A percentile compares a stretch with the other conserved stretches of the same genome.
Conservation (phyloP, 2,888 invertebrate species). For the Morpho achilles region DNA sequence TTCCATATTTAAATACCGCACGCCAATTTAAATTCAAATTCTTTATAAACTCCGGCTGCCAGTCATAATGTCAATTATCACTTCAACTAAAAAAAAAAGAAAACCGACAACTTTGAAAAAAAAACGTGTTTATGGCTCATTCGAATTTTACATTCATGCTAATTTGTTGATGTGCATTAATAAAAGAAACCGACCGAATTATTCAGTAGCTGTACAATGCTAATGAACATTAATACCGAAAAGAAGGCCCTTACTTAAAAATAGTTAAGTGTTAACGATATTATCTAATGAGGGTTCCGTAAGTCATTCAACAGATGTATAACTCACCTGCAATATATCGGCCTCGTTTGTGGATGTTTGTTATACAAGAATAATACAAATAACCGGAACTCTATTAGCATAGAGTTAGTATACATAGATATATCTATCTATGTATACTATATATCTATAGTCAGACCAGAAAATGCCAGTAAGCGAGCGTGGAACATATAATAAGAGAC, state of each 20-base stretch:
- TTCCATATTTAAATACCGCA: conserved; percentile 33
- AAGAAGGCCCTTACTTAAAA: conserved; percentile 45
- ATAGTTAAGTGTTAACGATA: conserved; percentile 26
- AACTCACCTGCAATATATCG: too few relatives aligned
- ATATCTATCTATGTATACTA: too few relatives aligned
- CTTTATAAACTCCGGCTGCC: conserved; percentile 48
- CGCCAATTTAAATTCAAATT: conserved; percentile 64
- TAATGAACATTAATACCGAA: conserved; percentile 73
- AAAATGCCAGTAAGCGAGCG: too few relatives aligned
- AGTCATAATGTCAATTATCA: conserved; percentile 77
- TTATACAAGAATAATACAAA: too few relatives aligned
- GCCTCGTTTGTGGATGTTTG: too few relatives aligned
- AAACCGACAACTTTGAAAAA: conserved; percentile 51
- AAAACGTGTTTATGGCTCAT: conserved; percentile 69
- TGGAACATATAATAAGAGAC: too few relatives aligned
- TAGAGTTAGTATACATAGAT: too few relatives aligned
- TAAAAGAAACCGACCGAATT: conserved; percentile 71
- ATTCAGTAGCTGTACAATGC: conserved; percentile 72
- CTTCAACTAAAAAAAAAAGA: conserved; percentile 63
- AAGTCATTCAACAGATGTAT: background rate
- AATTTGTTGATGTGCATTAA: conserved; percentile 73
- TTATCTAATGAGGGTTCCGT: background rate
- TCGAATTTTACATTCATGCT: conserved; percentile 76
- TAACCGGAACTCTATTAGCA: too few relatives aligned
- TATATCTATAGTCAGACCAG: too few relatives aligned